These are phyloP conservation scores for Microplitis manilae DNA, from an alignment of 2,888 invertebrate genomes.

Conservation along the genomic window DNA sequence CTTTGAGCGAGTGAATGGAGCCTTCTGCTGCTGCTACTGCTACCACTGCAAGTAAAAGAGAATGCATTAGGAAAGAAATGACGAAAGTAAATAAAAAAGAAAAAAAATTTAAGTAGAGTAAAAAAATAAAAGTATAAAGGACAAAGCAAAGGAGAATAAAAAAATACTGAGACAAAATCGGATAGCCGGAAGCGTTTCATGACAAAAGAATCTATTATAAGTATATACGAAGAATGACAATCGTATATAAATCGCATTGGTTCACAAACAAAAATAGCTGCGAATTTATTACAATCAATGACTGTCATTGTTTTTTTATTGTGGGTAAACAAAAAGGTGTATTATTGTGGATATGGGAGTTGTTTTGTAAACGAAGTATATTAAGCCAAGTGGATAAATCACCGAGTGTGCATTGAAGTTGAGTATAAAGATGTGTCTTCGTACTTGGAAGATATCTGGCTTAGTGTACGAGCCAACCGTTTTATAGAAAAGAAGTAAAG, in stretches of 20 bases:
- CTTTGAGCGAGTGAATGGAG: not conserved
- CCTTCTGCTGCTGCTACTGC: no score
- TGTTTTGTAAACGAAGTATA: not conserved
- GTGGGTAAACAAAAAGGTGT: not conserved
- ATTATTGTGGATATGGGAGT: not conserved
- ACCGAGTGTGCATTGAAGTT: conserved; percentile 3
- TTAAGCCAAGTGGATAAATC: conserved; percentile 2
- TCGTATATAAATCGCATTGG: not conserved
- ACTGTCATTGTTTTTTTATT: not conserved
- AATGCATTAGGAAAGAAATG: no score
- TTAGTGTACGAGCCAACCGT: not conserved
- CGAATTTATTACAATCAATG: no score
- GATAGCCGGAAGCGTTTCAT: conserved; percentile 26
- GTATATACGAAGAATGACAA: conserved; percentile 16
- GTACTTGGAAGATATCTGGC: not conserved
- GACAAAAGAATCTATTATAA: conserved; percentile 37
- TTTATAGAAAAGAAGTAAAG: not conserved
- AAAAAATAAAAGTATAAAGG: not conserved
- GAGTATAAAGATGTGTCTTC: not conserved
- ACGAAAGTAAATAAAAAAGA: conserved; percentile 4
- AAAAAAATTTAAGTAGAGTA: conserved; percentile 17
- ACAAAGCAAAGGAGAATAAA: conserved; percentile 17
- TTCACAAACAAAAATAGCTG: not conserved
- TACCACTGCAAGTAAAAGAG: no score
- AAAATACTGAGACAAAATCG: conserved; percentile 16